Conservation (phyloP, 2,888 invertebrate genomes). For the Cryptocheilus praepositus region DNA sequence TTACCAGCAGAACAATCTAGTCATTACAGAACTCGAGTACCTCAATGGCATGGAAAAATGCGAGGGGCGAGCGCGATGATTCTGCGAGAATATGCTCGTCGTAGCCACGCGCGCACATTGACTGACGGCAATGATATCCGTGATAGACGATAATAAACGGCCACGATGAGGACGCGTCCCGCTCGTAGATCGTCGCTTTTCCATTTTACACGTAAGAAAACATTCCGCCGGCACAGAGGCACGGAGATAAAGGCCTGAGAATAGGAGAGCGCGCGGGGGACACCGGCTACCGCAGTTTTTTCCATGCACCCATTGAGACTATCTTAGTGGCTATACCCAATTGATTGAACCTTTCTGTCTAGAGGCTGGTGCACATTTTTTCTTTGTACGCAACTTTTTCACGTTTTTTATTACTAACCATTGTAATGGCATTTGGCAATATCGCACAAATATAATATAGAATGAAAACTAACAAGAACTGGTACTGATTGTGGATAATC, state of each 20-base stretch:
- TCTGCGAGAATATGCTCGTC: constrained; percentile 33
- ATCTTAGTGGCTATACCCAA: constrained; percentile 35
- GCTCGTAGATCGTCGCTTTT: not conserved
- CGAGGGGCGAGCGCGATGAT: not conserved
- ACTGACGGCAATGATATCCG: too few species aligned
- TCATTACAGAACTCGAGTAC: constrained; percentile 54
- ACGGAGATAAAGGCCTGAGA: too few species aligned
- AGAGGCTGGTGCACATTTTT: constrained; percentile 60
- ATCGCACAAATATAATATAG: constrained; percentile 67
- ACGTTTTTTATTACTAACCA: constrained; percentile 60
- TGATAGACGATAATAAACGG: too few species aligned
- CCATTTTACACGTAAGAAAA: not conserved
- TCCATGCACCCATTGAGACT: constrained; percentile 31
- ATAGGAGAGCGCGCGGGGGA: not conserved
- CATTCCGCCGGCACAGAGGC: not conserved
- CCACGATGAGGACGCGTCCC: too few species aligned
- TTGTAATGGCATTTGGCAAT: constrained; percentile 67
- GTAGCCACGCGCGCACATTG: too few species aligned
- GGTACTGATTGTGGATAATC: constrained; percentile 9
- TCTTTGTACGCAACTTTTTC: constrained; percentile 58
- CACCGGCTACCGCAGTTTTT: constrained; percentile 5
- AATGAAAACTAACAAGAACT: constrained; percentile 31
- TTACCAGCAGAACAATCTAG: constrained; percentile 61
- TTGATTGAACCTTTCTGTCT: constrained; percentile 36
- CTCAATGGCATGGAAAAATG: constrained; percentile 32